Evolutionary conservation across 2,113 vertebrate species (phyloP).

Genomic region (Cyprinodon variegatus): DNA sequence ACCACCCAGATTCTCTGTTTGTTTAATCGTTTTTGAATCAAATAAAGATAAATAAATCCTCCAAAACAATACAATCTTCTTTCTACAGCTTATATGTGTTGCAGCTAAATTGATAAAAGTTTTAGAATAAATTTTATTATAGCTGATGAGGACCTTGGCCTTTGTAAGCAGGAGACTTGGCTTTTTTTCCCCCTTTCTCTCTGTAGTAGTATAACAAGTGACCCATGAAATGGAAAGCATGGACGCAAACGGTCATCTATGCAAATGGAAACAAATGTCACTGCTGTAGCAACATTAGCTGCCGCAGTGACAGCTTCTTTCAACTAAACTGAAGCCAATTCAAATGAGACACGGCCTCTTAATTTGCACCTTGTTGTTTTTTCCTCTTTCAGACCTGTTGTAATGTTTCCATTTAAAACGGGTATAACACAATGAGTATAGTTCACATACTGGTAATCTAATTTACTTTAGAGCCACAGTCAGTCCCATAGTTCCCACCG

Average conservation of each 20-base stretch:
- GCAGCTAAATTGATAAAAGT: neutral
- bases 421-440: neutral
- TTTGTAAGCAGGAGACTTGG: constrained; percentile 19
- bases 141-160: neutral
- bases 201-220: constrained; percentile 26
- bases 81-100: neutral
- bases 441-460: neutral
- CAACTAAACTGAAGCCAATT: constrained; percentile 58
- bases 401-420: constrained; percentile 3
- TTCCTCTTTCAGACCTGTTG: constrained; percentile 28
- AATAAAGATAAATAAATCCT: neutral
- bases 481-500: neutral
- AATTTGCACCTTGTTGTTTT: constrained; percentile 15
- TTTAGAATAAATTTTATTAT: too few relatives aligned
- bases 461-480: constrained; percentile 3
- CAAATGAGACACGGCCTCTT: constrained; percentile 55
- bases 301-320: constrained; percentile 19
- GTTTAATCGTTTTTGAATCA: neutral
- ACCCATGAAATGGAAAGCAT: constrained; percentile 45
- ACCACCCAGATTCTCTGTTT: neutral
- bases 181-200: neutral
- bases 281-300: constrained; percentile 46
- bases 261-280: constrained; percentile 71
- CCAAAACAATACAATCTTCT: too few relatives aligned
- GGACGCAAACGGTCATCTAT: constrained; percentile 55